Evolutionary conservation across 1,140 invertebrate species (phyloP).

Genomic region (Drosophila subobscura): DNA sequence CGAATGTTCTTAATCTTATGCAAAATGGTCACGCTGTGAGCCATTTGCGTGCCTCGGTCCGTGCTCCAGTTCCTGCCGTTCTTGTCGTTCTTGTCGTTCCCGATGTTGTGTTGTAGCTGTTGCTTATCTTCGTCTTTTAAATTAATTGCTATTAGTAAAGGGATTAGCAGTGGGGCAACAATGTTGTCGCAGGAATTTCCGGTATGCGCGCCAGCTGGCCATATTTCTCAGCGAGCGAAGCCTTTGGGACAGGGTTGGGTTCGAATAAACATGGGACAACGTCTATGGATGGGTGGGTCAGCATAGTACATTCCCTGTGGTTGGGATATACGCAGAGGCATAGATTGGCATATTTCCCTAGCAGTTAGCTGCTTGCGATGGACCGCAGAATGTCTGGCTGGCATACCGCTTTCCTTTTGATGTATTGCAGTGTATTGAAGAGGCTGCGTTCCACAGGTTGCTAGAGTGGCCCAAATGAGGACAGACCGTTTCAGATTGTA

Average conservation of each 20-base stretch:
- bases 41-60: constrained; percentile 68
- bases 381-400: constrained; percentile 51
- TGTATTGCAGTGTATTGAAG: constrained; percentile 78
- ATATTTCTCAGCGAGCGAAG: constrained; percentile 64
- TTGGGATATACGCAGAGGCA: no score
- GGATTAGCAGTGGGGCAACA: constrained; percentile 78
- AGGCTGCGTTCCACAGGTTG: constrained; percentile 83
- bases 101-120: constrained; percentile 61
- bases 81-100: constrained; percentile 35
- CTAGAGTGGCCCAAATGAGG: constrained; percentile 44
- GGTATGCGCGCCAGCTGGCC: constrained; percentile 69
- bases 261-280: no score
- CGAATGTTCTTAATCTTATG: constrained; percentile 79
- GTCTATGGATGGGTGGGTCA: constrained; percentile 27
- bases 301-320: constrained; percentile 11
- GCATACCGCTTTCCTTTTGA: constrained; percentile 82
- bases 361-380: constrained; percentile 48
- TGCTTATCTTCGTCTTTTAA: constrained; percentile 81
- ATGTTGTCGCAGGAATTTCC: constrained; percentile 82
- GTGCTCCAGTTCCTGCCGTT: background rate
- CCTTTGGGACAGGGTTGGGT: constrained; percentile 23
- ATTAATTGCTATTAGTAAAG: constrained; percentile 83
- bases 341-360: constrained; percentile 50
- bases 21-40: constrained; percentile 80
- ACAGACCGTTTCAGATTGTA: constrained; percentile 18